Conservation (phyloP, 2,888 invertebrate genomes). For the Agrochola lota region DNA sequence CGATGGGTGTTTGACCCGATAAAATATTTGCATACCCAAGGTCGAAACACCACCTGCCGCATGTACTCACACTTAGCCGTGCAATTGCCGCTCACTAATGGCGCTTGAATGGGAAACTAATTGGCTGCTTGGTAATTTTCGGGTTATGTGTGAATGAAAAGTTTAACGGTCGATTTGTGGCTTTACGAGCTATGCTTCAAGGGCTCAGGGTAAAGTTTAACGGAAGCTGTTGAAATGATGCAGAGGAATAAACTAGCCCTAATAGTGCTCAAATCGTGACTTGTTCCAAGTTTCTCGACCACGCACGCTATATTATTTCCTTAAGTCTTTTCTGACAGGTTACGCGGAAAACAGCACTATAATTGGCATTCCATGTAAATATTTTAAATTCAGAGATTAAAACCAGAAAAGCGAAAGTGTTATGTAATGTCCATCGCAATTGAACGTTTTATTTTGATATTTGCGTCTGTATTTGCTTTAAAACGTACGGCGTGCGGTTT, state of each 20-base stretch:
- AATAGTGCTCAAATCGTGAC: slow-evolving; percentile 39
- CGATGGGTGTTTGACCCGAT: slow-evolving; percentile 80
- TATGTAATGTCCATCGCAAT: slow-evolving; percentile 27
- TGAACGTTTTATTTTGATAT: slow-evolving; percentile 33
- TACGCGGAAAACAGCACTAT: slow-evolving; percentile 29
- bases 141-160: slow-evolving; percentile 59
- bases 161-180: slow-evolving; percentile 34
- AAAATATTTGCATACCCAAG: slow-evolving; percentile 82
- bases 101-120: slow-evolving; percentile 64
- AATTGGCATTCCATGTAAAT: slow-evolving; percentile 50
- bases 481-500: slow-evolving; percentile 18
- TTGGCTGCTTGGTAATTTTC: slow-evolving; percentile 55
- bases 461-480: slow-evolving; percentile 41
- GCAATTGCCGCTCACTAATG: slow-evolving; percentile 65
- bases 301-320: slow-evolving; percentile 24
- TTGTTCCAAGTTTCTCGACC: slow-evolving; percentile 19
- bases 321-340: slow-evolving; percentile 38
- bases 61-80: slow-evolving; percentile 62
- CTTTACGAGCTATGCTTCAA: slow-evolving; percentile 21
- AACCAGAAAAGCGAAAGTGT: slow-evolving; percentile 51
- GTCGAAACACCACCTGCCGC: slow-evolving; percentile 80
- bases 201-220: slow-evolving; percentile 14
- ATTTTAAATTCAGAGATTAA: slow-evolving; percentile 42
- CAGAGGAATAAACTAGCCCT: slow-evolving; percentile 20
- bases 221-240: slow-evolving; percentile 33